Base-by-base conservation (phyloP, 2,797 vertebrate genomes). In the Odontamblyopus rebecca region DNA sequence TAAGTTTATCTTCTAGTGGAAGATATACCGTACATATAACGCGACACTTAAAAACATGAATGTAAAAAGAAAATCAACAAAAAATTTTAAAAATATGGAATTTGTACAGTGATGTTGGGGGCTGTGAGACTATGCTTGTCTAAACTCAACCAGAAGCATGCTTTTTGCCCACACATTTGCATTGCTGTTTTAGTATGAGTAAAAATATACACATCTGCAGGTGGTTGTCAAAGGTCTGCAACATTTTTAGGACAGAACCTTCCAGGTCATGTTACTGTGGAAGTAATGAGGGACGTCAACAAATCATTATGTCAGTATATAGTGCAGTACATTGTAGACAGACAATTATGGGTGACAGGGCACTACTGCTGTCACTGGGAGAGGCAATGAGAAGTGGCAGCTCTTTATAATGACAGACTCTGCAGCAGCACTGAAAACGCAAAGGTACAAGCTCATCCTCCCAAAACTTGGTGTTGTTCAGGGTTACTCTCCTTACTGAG, bases 401-500 rank as follows among this genome's bases (percentile, higher is more conserved):
- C 41, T 35, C 67, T 57, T 68, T 68, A 57, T 56, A 68, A 56
- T 68, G 51, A 41, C 51, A 67, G 27, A 54, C 53, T 68, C 66
- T 15, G 51, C 66, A 56, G 30, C 66, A 68, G 30, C 29, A 68
- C 11, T 15, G 19, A 53, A 44, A 76, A 81, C 68, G 53, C 44
- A 70, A 56, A 74, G 75, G 51, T 76, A 69, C 32, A 2, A 73
- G 64, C 61, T 62, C 69, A 71, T 77, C n/a, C 29, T 67, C 51
- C 61, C 57, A 50, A 74, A 70, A 64, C 53, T 23, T 16, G 3
- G 27, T 27, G 44, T 62, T 15, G n/a, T 38, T 73, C 5, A 73
- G 69, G 44, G 35, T 78, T 67, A 76, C 72, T 72, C 83, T 74
- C 73, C 86, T 56, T 57, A 57, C 54, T 23, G 27, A 57, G 54